Base-by-base conservation (phyloP, 2,113 vertebrate species). In the Menidia beryllina region DNA sequence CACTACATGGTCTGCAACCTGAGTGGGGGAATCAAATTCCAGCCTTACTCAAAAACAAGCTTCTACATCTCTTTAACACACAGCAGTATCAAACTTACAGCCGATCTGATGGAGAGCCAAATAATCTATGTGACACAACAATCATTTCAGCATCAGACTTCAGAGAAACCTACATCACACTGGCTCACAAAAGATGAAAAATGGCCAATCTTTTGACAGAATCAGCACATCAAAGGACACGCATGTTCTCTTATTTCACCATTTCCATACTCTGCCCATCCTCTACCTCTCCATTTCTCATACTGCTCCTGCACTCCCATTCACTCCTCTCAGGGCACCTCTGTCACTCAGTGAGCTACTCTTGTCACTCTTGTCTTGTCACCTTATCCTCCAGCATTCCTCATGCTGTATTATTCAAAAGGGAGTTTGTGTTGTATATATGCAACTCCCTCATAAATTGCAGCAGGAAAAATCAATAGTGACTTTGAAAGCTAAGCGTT, bases 1-100 rank as follows among this genome's bases (percentile, higher is more conserved):
- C 43, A 30, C 2, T 0, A 1, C 2, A 50, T 24, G 19, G 36
- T 48, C 27, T 78, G 88, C 26, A 89, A 89, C 81, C 47, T 0
- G 69, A 89, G 76, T 65, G 66, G 17, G 15, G 77, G 88, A 74
- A 67, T 91, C 84, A 81, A 69, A 69, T 88, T 86, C 60, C 83
- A 77, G 57, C 60, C 69, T 60, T 25, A 52, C 50, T 34, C 57
- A 58, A 34, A 55, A 8, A 61, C 27, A 5, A 4, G 24, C 56
- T 10, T 34, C 30, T 34, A 34, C 30, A 34, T 34, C 30, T 67
- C 58, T 61, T 43, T 41, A 21, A 25, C 14, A 13, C 47, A 59
- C 50, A 49, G 58, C 2, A 26, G 61, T 49, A 55, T 78, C 66
- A 39, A 14, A 61, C n/a, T 47, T 57, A 81, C 70, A 80, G 65